These are phyloP conservation scores for Micrastur ruficollis DNA, from an alignment of 2,797 vertebrate species.

Conservation along the genomic window DNA sequence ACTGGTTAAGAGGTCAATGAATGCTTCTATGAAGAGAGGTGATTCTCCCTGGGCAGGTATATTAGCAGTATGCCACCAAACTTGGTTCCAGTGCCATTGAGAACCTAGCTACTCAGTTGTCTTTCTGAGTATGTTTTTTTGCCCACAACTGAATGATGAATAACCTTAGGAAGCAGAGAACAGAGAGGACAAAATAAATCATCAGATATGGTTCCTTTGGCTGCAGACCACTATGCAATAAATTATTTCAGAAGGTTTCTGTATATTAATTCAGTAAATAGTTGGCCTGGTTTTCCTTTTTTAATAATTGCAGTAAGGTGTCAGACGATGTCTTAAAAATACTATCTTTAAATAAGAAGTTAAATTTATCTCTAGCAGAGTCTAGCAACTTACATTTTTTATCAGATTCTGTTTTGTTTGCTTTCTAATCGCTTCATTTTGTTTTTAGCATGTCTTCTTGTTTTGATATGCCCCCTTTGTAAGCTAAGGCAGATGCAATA, in stretches of 20 bases:
- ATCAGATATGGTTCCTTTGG: neutral
- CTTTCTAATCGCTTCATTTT: neutral
- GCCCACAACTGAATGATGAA: neutral
- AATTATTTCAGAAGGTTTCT: neutral
- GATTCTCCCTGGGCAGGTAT: neutral
- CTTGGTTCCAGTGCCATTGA: neutral
- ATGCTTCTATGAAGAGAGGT: neutral
- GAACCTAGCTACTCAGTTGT: neutral
- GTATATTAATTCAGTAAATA: neutral
- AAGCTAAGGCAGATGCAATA: neutral
- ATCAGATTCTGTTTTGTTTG: neutral
- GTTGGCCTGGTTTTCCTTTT: neutral
- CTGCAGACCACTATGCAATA: neutral
- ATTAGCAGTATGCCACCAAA: neutral
- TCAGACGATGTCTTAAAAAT: neutral
- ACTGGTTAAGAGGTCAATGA: neutral
- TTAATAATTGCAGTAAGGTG: neutral
- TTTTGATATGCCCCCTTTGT: neutral
- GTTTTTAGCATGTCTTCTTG: neutral
- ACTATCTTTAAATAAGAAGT: neutral
- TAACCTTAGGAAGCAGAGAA: neutral
- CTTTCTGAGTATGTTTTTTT: neutral
- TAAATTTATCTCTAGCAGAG: neutral
- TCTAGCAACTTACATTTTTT: neutral
- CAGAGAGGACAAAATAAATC: neutral